These are phyloP conservation scores for Nephrocerus scutellatus DNA, from an alignment of 2,888 invertebrate species.

Conservation along the genomic window DNA sequence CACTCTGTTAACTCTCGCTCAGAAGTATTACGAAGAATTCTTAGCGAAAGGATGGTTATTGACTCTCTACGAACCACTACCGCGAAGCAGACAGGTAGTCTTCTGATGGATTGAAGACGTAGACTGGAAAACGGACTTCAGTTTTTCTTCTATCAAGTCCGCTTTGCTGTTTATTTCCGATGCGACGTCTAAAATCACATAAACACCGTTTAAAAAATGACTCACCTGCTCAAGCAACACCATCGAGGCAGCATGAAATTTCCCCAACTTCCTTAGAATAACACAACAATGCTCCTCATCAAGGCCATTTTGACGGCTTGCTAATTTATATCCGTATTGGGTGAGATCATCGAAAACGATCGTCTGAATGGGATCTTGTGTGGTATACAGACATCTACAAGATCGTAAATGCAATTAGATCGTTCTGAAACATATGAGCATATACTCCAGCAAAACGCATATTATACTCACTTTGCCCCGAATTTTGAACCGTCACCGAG, in stretches of 20 bases:
- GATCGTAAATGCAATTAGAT: slow-evolving; percentile 1
- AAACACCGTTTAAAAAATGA: too few species aligned
- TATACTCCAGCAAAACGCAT: background rate
- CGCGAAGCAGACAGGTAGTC: too few species aligned
- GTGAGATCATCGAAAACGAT: slow-evolving; percentile 48
- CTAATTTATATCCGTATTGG: slow-evolving; percentile 51
- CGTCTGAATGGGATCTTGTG: slow-evolving; percentile 38
- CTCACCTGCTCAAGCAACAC: slow-evolving; percentile 51
- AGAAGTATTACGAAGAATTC: too few species aligned
- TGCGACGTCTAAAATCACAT: too few species aligned
- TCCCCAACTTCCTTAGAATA: slow-evolving; percentile 50
- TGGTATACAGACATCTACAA: slow-evolving; percentile 39
- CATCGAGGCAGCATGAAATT: slow-evolving; percentile 53
- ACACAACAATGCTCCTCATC: slow-evolving; percentile 51
- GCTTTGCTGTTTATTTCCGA: too few species aligned
- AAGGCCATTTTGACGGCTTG: slow-evolving; percentile 51
- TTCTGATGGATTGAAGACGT: too few species aligned
- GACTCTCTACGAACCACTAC: too few species aligned
- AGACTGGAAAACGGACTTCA: too few species aligned
- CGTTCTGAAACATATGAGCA: background rate
- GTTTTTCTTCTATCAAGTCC: too few species aligned
- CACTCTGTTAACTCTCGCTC: too few species aligned
- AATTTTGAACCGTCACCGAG: slow-evolving; percentile 42
- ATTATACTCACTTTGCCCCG: slow-evolving; percentile 35
- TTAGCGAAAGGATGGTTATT: too few species aligned